Conservation (phyloP, 2,888 invertebrate genomes). For the Cataglyphis altisquamis region DNA sequence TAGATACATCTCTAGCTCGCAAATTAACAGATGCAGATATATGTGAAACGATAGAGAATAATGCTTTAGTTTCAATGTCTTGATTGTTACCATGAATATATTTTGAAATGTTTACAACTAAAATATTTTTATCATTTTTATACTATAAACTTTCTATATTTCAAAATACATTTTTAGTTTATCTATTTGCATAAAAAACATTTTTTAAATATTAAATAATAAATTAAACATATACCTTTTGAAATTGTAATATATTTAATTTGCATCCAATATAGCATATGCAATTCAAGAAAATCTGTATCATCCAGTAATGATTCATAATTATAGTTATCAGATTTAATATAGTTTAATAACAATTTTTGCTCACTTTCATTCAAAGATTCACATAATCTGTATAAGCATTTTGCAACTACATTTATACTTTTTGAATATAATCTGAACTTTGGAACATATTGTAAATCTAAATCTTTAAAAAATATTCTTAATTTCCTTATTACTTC, state of each 20-base stretch:
- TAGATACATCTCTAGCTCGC: too few species aligned
- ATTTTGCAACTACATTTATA: conserved; percentile 71
- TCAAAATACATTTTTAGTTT: neutral
- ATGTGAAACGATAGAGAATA: too few species aligned
- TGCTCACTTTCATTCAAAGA: conserved; percentile 51
- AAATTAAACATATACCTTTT: conserved; percentile 62
- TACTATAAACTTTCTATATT: neutral
- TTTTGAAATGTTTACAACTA: neutral
- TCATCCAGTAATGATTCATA: conserved; percentile 54
- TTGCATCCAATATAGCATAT: conserved; percentile 76
- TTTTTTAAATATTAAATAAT: neutral
- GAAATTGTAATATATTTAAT: conserved; percentile 70
- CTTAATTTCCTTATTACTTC: conserved; percentile 85
- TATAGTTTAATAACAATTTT: conserved; percentile 44
- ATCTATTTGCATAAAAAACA: neutral
- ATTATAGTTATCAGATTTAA: conserved; percentile 61
- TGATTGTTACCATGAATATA: too few species aligned
- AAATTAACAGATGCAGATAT: too few species aligned
- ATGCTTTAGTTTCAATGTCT: too few species aligned
- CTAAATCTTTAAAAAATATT: conserved; percentile 37
- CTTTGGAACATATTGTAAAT: conserved; percentile 50
- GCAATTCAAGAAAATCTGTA: conserved; percentile 71
- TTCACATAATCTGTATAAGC: conserved; percentile 77
- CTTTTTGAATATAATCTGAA: conserved; percentile 39
- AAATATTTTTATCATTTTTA: neutral